phyloP scores from a whole-genome alignment of 2,797 vertebrate genomes.

The Chloroceryle inda region DNA sequence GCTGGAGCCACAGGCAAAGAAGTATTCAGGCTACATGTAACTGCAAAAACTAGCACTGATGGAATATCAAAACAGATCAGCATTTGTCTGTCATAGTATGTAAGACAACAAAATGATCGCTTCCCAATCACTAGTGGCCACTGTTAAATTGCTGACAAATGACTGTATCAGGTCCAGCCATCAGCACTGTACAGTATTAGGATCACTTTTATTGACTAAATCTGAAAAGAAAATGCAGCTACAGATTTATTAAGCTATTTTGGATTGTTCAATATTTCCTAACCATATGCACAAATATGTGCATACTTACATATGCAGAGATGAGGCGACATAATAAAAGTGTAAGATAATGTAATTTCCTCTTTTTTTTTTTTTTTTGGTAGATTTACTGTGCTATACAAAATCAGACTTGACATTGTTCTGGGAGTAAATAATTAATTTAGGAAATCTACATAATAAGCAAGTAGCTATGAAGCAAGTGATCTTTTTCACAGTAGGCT shows the following conservation, averaged over 20 bases:
- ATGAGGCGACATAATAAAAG: background rate
- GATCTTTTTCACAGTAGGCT: background rate
- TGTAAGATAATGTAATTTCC: background rate
- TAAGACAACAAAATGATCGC: background rate
- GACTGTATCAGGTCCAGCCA: background rate
- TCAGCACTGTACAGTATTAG: background rate
- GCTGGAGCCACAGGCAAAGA: background rate
- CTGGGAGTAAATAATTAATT: background rate
- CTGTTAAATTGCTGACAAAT: background rate
- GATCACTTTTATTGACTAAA: background rate
- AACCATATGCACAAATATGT: background rate
- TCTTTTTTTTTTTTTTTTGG: background rate
- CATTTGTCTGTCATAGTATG: accelerated
- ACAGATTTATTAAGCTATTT: background rate
- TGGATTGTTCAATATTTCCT: background rate
- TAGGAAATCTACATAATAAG: background rate
- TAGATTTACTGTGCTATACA: background rate
- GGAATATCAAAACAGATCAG: background rate
- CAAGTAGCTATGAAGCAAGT: background rate
- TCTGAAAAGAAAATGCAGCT: background rate
- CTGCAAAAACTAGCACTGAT: background rate
- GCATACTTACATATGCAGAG: background rate
- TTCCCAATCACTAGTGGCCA: background rate
- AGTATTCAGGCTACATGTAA: background rate
- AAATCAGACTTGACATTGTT: background rate